Evolutionary conservation across 2,888 invertebrate genomes (phyloP).

Genomic region (Cheilosia pagana): DNA sequence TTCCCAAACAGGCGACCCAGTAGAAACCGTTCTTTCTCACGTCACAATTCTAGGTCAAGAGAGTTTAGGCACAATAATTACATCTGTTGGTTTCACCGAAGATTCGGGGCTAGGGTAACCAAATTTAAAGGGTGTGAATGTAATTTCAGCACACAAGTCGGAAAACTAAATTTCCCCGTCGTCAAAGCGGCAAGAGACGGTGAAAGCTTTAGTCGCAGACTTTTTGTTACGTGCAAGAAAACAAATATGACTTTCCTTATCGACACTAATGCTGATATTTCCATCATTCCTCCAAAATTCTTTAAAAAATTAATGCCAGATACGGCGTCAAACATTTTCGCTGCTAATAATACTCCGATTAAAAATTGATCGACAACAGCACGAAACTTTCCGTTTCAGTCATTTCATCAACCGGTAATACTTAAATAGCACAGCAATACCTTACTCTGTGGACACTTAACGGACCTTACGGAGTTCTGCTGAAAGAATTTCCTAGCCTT

Average conservation of each 20-base stretch:
- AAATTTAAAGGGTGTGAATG: too few species aligned
- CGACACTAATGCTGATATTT: not conserved
- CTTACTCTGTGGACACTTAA: not conserved
- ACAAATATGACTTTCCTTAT: not conserved
- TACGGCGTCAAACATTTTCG: conserved; percentile 2
- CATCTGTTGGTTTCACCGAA: not conserved
- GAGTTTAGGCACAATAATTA: not conserved
- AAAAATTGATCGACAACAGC: conserved; percentile 9
- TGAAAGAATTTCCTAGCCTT: too few species aligned
- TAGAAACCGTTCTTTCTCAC: too few species aligned
- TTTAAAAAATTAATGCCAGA: conserved; percentile 1
- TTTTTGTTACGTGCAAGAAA: conserved; percentile 8
- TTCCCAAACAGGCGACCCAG: too few species aligned
- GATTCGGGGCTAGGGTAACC: not conserved
- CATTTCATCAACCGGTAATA: not conserved
- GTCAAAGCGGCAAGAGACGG: conserved; percentile 6
- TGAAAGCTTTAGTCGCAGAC: not conserved
- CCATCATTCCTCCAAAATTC: not conserved
- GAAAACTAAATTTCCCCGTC: conserved; percentile 21
- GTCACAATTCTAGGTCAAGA: not conserved
- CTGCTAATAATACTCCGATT: not conserved
- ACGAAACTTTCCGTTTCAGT: conserved; percentile 9
- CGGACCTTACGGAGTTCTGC: too few species aligned
- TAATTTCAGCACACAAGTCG: too few species aligned
- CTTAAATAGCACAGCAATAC: not conserved